phyloP scores from a whole-genome alignment of 2,113 vertebrate genomes.

The Callopanchax toddi region DNA sequence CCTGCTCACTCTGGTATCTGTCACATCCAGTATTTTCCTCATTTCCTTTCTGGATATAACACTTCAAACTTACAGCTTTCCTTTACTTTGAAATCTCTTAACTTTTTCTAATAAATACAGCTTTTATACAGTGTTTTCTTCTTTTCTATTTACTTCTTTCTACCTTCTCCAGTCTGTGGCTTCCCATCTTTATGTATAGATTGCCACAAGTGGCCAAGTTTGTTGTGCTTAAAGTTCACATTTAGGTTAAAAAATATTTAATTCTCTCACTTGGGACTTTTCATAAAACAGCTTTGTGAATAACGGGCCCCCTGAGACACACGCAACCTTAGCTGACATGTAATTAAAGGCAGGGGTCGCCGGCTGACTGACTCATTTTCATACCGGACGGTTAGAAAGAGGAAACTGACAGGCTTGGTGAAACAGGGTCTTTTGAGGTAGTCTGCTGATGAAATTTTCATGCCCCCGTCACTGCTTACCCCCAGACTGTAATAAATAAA shows the following conservation, averaged over 20 bases:
- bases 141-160: not conserved
- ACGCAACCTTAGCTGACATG: constrained; percentile 48
- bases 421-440: constrained; percentile 35
- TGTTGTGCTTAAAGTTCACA: constrained; percentile 13
- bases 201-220: constrained; percentile 12
- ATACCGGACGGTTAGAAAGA: constrained; percentile 21
- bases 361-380: constrained; percentile 60
- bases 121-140: constrained; percentile 16
- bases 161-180: not conserved
- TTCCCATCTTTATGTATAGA: constrained; percentile 26
- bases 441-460: constrained; percentile 68
- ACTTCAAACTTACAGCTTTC: not conserved
- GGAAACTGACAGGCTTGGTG: constrained; percentile 31
- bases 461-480: constrained; percentile 25
- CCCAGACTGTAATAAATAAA: constrained; percentile 56
- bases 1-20: not conserved
- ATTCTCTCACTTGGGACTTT: constrained; percentile 5
- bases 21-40: not conserved
- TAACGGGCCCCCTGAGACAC: constrained; percentile 23
- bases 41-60: not conserved
- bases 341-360: constrained; percentile 62
- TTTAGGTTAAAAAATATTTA: not conserved
- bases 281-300: constrained; percentile 40
- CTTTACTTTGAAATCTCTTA: not conserved
- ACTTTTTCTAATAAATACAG: not conserved